Base-by-base conservation (phyloP, 1,140 invertebrate species). In the Schlechtendalia chinensis region DNA sequence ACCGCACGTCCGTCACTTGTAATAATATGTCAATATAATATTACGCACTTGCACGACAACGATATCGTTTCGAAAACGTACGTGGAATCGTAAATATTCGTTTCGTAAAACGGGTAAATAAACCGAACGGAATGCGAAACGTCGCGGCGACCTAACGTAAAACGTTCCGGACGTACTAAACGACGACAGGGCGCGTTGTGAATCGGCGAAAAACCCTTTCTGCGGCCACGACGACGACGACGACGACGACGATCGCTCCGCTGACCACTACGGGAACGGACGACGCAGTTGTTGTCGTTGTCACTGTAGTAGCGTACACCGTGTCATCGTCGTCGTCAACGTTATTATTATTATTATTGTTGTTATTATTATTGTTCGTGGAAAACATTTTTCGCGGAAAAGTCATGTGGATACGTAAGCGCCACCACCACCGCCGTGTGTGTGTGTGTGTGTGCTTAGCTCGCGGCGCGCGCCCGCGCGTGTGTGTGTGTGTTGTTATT, bases 311-410 rank as follows among this genome's bases (percentile, higher is more conserved):
- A 27, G 47, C 2, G 45, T 58, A 45, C 39, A 63, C 75, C 58
- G 75, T 50, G 39, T 61, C 58, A 8, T 47, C 32, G 32, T 39
- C 32, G 32, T 39, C n/a, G n/a, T n/a, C n/a, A n/a, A n/a, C n/a
- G n/a, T n/a, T n/a, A n/a, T n/a, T n/a, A n/a, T n/a, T 39, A 39
- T 39, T 39, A 39, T 39, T 39, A 39, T 39, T 39, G 8, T 39
- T 39, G 8, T 39, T 39, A 39, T 39, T 39, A 39, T 39, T 63
- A 50, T 79, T 50, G 58, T 63, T 63, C 63, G 63, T 63, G 75
- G 75, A 79, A 79, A 79, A 79, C 75, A 79, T 79, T 79, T 79
- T 79, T 61, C 75, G 75, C 75, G 39, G 75, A 79, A 79, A 79
- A 79, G 75, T 79, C 75, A 63, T 79, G 58, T 63, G 75, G 58